Evolutionary conservation across 2,888 invertebrate genomes (phyloP).

Genomic region (Hirtodrosophila trivittata): DNA sequence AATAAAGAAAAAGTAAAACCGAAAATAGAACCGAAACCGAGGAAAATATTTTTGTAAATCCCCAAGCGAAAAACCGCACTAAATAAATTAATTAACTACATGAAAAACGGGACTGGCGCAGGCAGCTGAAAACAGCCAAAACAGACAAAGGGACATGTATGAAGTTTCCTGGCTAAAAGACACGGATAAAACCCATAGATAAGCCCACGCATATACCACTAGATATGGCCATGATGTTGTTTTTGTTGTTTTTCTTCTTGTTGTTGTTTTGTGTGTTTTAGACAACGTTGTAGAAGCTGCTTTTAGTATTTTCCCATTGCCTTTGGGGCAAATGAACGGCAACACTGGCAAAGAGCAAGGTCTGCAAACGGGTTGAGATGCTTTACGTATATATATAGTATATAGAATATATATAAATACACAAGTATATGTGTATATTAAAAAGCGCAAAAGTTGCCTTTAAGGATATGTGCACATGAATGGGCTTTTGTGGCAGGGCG

Average conservation of each 20-base stretch:
- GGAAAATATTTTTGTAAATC: conserved; percentile 65
- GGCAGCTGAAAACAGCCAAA: conserved; percentile 39
- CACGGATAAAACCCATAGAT: conserved; percentile 31
- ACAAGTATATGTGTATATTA: conserved; percentile 40
- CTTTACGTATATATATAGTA: conserved; percentile 17
- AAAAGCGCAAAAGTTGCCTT: conserved; percentile 67
- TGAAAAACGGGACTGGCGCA: conserved; percentile 58
- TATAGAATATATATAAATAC: conserved; percentile 19
- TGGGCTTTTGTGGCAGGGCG: conserved; percentile 44
- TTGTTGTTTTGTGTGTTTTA: conserved; percentile 37
- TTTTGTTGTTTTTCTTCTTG: conserved; percentile 9
- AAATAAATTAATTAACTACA: conserved; percentile 81
- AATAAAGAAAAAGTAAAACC: conserved; percentile 22
- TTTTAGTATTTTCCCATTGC: conserved; percentile 50
- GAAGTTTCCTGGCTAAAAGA: conserved; percentile 28
- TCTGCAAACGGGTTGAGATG: conserved; percentile 9
- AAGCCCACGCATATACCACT: conserved; percentile 43
- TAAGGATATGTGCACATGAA: conserved; percentile 59
- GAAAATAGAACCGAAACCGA: conserved; percentile 36
- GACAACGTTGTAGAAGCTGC: conserved; percentile 51
- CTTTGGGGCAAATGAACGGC: conserved; percentile 49
- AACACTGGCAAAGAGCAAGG: conserved; percentile 23
- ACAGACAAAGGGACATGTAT: conserved; percentile 45
- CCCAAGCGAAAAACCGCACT: conserved; percentile 76
- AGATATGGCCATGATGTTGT: conserved; percentile 29